phyloP scores from a whole-genome alignment of 1,140 invertebrate genomes.

The Rhyzopertha dominica region DNA sequence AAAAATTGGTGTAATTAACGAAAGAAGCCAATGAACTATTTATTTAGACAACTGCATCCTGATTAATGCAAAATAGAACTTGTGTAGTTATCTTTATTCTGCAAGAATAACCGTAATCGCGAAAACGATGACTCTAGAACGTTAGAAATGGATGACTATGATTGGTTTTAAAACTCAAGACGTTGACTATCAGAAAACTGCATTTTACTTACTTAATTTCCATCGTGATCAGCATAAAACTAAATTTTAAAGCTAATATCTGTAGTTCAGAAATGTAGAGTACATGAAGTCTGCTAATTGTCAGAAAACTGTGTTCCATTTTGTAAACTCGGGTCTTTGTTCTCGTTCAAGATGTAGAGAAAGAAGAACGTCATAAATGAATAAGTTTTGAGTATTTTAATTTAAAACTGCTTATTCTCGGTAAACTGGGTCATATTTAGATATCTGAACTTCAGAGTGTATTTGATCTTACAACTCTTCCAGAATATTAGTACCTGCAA shows the following conservation, averaged over 20 bases:
- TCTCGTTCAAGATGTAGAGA: background rate
- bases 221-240: background rate
- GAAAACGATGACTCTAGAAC: background rate
- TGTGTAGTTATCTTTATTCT: background rate
- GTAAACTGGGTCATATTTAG: too few species aligned
- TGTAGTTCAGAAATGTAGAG: constrained; percentile 2
- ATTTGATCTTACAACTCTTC: background rate
- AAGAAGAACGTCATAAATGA: background rate
- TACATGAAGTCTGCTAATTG: background rate
- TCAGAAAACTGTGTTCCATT: constrained; percentile 4
- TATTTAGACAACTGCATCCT: too few species aligned
- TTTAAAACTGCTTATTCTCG: too few species aligned
- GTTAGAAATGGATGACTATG: background rate
- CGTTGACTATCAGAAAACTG: background rate
- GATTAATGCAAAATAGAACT: background rate
- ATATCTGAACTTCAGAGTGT: background rate
- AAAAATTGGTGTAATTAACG: too few species aligned
- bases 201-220: background rate
- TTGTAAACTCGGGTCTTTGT: background rate
- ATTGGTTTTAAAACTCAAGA: background rate
- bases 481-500: background rate
- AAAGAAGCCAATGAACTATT: too few species aligned
- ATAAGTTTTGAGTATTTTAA: background rate
- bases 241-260: constrained; percentile 6
- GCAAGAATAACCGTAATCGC: constrained; percentile 1